Percentiles rank a stretch among this genome's conserved stretches.
Conservation (phyloP, 2,797 vertebrate species). For the Geotrypetes seraphini region DNA sequence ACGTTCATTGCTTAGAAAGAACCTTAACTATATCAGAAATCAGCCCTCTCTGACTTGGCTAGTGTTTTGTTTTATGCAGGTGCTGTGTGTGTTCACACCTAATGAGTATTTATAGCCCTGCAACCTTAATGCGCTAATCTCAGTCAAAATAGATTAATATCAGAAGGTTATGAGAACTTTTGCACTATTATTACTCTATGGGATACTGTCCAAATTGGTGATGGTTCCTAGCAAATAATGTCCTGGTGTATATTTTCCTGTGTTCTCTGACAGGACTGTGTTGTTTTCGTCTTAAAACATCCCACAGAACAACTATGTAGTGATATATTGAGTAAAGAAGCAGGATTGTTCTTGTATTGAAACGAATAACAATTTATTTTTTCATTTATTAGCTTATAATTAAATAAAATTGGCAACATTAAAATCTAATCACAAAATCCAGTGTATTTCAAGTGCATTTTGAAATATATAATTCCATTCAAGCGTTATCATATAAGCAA, state of each 20-base stretch:
- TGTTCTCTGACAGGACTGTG: not conserved
- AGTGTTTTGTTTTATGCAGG: not conserved
- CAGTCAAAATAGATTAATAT: conserved; percentile 16
- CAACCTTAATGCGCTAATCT: conserved; percentile 10
- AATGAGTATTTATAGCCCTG: conserved; percentile 2
- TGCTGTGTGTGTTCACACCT: too few relatives aligned
- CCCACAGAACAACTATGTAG: too few relatives aligned
- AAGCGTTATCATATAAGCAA: conserved; percentile 82
- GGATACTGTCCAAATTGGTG: conserved; percentile 14
- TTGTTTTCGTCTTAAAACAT: not conserved
- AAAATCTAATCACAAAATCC: conserved; percentile 95
- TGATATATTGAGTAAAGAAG: not conserved
- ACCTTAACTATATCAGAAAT: conserved; percentile 1
- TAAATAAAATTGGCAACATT: conserved; percentile 97
- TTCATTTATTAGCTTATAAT: conserved; percentile 94
- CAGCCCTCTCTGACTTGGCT: not conserved
- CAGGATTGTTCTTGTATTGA: conserved; percentile 35
- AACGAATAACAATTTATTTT: conserved; percentile 72
- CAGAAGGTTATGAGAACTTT: conserved; percentile 12
- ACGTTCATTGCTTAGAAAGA: conserved; percentile 2
- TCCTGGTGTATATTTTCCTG: not conserved
- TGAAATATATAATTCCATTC: conserved; percentile 93
- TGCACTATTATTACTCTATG: not conserved
- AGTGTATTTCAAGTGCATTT: conserved; percentile 99
- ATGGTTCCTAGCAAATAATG: conserved; percentile 9